Percentiles rank a stretch among this genome's conserved stretches.
Conservation (phyloP, 2,888 invertebrate species). For the Elgonia sp. region DNA sequence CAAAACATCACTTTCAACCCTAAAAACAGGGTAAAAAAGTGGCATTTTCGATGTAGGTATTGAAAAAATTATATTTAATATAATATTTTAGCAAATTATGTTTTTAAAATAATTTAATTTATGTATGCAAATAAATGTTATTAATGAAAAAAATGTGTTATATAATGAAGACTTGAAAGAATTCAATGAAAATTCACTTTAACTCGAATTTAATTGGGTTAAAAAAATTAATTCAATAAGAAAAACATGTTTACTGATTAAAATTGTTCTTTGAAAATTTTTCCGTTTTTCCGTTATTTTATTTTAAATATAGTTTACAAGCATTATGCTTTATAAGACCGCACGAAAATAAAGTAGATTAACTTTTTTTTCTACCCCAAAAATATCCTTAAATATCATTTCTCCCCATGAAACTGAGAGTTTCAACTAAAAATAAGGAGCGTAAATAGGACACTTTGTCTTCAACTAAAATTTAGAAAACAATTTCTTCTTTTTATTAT, state of each 20-base stretch:
- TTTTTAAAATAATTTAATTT: too few species aligned
- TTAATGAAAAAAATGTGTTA: too few species aligned
- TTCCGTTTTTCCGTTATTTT: not conserved
- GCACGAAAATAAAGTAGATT: slow-evolving; percentile 20
- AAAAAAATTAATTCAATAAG: not conserved
- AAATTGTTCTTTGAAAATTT: too few species aligned
- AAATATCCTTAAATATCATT: slow-evolving; percentile 45
- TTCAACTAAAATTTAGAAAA: not conserved
- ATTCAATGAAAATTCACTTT: too few species aligned
- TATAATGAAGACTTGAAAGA: too few species aligned
- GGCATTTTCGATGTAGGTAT: too few species aligned
- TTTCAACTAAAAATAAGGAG: slow-evolving; percentile 10
- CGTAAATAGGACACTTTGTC: not conserved
- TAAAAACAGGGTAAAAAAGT: too few species aligned
- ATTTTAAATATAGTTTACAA: not conserved
- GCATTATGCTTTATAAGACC: not conserved
- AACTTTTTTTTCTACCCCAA: slow-evolving; percentile 6
- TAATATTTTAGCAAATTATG: too few species aligned
- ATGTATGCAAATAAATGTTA: too few species aligned
- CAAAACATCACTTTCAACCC: too few species aligned
- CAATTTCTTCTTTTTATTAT: not conserved
- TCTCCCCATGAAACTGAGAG: not conserved
- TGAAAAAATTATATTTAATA: too few species aligned
- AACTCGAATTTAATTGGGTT: not conserved
- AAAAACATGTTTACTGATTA: too few species aligned